Evolutionary conservation across 2,797 vertebrate genomes (phyloP).

Genomic region (Aotus griseimembra): DNA sequence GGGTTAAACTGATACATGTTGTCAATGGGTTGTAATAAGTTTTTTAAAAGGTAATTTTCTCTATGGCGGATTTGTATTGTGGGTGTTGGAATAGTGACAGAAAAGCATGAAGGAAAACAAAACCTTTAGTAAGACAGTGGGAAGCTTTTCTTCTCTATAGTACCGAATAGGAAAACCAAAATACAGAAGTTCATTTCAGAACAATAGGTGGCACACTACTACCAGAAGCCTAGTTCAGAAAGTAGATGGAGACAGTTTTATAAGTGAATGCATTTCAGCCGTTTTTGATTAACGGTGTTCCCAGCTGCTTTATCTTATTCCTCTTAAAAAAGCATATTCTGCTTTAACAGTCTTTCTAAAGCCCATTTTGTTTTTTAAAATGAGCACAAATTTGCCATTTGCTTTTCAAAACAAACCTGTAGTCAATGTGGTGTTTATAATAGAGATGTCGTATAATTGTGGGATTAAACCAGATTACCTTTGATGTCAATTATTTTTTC

Average conservation of each 20-base stretch:
- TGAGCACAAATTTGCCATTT: slow-evolving; percentile 20
- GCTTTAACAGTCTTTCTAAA: neutral
- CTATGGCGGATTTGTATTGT: neutral
- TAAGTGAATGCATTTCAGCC: neutral
- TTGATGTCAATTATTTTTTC: slow-evolving; percentile 74
- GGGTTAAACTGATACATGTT: neutral
- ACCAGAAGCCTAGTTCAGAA: neutral
- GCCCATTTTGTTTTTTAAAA: slow-evolving; percentile 41
- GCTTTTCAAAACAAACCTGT: slow-evolving; percentile 23
- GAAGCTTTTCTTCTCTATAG: neutral
- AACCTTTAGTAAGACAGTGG: neutral
- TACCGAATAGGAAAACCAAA: neutral
- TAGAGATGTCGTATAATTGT: slow-evolving; percentile 67
- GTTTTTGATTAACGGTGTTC: neutral
- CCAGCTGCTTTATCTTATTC: neutral
- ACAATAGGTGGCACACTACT: slow-evolving; percentile 47
- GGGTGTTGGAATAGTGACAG: neutral
- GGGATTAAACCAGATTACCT: slow-evolving; percentile 79
- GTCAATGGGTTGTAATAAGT: neutral
- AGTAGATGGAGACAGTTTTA: neutral
- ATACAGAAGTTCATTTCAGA: neutral
- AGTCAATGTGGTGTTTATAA: slow-evolving; percentile 34
- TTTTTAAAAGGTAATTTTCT: neutral
- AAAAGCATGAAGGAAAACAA: neutral
- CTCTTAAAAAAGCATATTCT: neutral